A percentile compares a stretch with the other conserved stretches of the same genome.
These are phyloP conservation scores for Pachypsylla venusta DNA, from an alignment of 1,140 invertebrate species.

Conservation along the genomic window DNA sequence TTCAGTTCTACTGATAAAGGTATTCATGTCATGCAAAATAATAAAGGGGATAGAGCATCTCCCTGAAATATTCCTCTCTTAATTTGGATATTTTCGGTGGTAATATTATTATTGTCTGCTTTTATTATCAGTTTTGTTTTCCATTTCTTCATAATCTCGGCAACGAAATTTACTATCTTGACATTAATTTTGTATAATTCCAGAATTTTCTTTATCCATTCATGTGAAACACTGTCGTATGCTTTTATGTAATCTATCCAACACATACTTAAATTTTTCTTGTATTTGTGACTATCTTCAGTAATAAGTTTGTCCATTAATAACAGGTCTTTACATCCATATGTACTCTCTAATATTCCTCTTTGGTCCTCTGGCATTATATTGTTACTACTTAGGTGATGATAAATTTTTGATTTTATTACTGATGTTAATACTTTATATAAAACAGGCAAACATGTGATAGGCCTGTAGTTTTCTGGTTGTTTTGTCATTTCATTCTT, in stretches of 20 bases:
- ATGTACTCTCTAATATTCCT: neutral
- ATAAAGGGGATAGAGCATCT: neutral
- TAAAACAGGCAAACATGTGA: no score
- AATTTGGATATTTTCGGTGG: neutral
- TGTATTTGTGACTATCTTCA: neutral
- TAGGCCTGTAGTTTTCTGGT: no score
- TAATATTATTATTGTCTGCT: neutral
- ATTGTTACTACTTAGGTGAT: no score
- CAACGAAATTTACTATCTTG: neutral
- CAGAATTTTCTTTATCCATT: neutral
- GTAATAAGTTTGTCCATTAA: neutral
- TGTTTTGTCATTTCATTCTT: no score
- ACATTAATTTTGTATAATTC: neutral
- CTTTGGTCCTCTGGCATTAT: no score
- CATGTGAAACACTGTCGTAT: neutral
- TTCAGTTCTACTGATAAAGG: no score
- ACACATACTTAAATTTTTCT: neutral
- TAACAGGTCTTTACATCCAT: neutral
- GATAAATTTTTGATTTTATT: no score
- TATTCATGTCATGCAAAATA: neutral
- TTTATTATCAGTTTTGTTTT: neutral
- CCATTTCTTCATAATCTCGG: neutral
- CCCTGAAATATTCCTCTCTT: neutral
- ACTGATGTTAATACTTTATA: no score
- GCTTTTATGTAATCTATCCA: neutral